A percentile compares a stretch with the other conserved stretches of the same genome.
These are phyloP conservation scores for Antheraea pernyi DNA, from an alignment of 1,140 invertebrate species.

Conservation along the genomic window DNA sequence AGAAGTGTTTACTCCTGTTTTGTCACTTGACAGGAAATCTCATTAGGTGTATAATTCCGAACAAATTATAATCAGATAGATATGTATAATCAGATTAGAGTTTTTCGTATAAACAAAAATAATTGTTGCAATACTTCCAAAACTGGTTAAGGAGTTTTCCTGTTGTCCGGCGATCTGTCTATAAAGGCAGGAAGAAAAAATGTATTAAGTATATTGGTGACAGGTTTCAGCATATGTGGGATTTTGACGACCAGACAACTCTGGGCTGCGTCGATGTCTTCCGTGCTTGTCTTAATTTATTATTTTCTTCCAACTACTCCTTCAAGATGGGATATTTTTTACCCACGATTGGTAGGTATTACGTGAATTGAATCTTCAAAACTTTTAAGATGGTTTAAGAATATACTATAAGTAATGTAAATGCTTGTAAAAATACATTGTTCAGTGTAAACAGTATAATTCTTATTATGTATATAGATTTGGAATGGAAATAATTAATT, in stretches of 20 bases:
- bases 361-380: neutral
- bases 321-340: slow-evolving; percentile 51
- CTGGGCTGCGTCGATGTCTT: slow-evolving; percentile 77
- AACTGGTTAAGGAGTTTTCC: neutral
- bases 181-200: neutral
- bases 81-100: too few species aligned
- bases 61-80: too few species aligned
- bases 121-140: too few species aligned
- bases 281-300: slow-evolving; percentile 58
- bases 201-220: neutral
- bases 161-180: neutral
- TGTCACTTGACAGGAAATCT: too few species aligned
- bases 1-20: too few species aligned
- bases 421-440: too few species aligned
- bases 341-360: slow-evolving; percentile 48
- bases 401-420: too few species aligned
- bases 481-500: too few species aligned
- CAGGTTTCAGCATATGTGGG: slow-evolving; percentile 62
- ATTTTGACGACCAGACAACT: slow-evolving; percentile 65
- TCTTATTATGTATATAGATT: too few species aligned
- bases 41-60: too few species aligned
- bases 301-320: slow-evolving; percentile 37
- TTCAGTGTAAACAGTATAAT: too few species aligned
- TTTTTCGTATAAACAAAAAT: too few species aligned
- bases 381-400: neutral